These are phyloP conservation scores for Oreohelix idahoensis DNA, from an alignment of 1,140 invertebrate species.

Conservation along the genomic window DNA sequence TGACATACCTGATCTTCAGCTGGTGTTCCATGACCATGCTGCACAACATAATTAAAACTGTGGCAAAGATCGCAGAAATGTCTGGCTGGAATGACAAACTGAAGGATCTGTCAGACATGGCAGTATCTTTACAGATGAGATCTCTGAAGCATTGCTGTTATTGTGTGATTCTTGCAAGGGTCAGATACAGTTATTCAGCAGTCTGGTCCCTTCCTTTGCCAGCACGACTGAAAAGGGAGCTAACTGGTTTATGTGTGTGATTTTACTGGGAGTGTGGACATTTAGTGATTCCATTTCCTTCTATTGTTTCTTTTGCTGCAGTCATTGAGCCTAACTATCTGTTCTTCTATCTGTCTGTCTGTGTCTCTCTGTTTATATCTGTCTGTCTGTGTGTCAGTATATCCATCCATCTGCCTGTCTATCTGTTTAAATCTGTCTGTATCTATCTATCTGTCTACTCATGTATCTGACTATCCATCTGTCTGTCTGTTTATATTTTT, in stretches of 20 bases:
- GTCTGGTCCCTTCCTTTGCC: constrained; percentile 24
- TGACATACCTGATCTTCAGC: background rate
- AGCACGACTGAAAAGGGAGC: constrained; percentile 28
- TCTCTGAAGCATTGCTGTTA: constrained; percentile 26
- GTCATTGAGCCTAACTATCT: background rate
- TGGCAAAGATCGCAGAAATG: background rate
- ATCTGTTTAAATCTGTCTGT: no score
- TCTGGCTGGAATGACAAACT: background rate
- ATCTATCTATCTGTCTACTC: no score
- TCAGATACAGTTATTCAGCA: background rate
- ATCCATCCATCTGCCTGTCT: no score
- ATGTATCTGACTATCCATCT: no score
- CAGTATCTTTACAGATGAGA: constrained; percentile 11
- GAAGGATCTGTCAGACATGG: background rate
- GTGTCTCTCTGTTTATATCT: no score
- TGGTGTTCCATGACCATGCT: constrained; percentile 6
- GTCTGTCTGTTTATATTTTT: no score
- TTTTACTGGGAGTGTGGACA: background rate
- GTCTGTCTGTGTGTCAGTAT: no score
- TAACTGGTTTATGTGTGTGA: background rate
- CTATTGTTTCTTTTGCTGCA: no score
- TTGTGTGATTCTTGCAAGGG: background rate
- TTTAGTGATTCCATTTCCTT: no score
- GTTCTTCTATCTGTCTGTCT: no score
- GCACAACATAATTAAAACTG: background rate